These are phyloP conservation scores for Orchesella cincta DNA, from an alignment of 1,140 invertebrate species.

Conservation along the genomic window DNA sequence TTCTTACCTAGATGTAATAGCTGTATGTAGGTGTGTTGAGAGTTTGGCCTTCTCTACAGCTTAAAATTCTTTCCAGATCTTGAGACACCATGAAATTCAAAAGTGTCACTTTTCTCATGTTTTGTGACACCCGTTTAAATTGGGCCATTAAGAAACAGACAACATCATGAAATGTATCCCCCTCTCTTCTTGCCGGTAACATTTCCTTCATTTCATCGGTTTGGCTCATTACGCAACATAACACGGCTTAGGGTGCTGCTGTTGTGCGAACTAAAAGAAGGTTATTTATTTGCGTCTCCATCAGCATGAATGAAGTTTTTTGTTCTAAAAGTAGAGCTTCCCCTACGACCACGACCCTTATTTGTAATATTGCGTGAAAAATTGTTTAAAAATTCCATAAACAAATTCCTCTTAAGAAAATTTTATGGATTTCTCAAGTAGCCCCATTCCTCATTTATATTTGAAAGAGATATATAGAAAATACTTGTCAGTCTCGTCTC, in stretches of 20 bases:
- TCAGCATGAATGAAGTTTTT: background rate
- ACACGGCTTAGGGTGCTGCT: background rate
- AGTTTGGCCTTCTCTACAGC: no score
- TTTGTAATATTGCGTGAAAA: no score
- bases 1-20: no score
- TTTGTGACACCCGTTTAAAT: constrained; percentile 23
- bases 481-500: no score
- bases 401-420: no score
- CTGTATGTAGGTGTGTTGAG: no score
- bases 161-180: constrained; percentile 1
- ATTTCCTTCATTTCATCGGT: constrained; percentile 24
- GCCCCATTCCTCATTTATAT: no score
- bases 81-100: constrained; percentile 24
- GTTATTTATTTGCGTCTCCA: background rate
- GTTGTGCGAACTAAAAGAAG: background rate
- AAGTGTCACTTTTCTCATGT: constrained; percentile 30
- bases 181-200: background rate
- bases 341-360: background rate
- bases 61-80: no score
- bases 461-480: no score
- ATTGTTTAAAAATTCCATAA: no score
- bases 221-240: constrained; percentile 28
- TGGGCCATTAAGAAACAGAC: constrained; percentile 18
- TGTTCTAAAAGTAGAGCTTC: constrained; percentile 21
- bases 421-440: no score